Base-by-base conservation (phyloP, 92 coral and sea anemone genomes). In the Phenganax subtilis region DNA sequence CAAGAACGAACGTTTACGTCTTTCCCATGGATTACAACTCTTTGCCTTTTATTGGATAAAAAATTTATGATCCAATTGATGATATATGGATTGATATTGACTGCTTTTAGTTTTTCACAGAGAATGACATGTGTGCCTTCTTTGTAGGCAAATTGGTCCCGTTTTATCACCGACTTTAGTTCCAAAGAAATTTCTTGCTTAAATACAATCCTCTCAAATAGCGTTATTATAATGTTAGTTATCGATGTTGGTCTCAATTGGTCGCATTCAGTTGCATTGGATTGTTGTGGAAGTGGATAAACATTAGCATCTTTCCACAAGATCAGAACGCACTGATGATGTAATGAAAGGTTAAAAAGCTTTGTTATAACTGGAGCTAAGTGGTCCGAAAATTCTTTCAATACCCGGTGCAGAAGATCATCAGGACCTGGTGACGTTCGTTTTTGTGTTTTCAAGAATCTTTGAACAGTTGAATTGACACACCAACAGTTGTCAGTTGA, bases 231-330 rank as follows among this genome's bases (percentile, higher is more conserved):
- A 76, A 80, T 72, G 54, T 86, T 85, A 7, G 91, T 89, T 20
- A 86, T 56, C 3, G 91, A 89, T 28, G 84, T 86, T 20, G 85
- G 89, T 71, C 87, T 71, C 16, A 89, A 62, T 62, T 89, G 89
- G 12, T 37, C 65, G 76, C 85, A 83, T 16, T 51, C 56, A 8
- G 57, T 66, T 10, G 82, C 7, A 15, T 85, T 82, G 29, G 63
- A 14, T 59, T 85, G 75, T 60, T 85, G 81, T 29, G 85, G 86
- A 51, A 82, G 37, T 6, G 87, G 87, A 17, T 37, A 47, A 14
- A 85, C 73, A 47, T 81, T 85, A 10, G 88, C 86, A 12, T n/a
- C n/a, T 61, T 85, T 88, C 88, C 86, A 88, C n/a, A 71, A 57
- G 25, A 20, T 20, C 25, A 20, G 25, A 72, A 87, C 80, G 9